Conservation (phyloP, 2,113 vertebrate genomes). For the Talpa occidentalis region DNA sequence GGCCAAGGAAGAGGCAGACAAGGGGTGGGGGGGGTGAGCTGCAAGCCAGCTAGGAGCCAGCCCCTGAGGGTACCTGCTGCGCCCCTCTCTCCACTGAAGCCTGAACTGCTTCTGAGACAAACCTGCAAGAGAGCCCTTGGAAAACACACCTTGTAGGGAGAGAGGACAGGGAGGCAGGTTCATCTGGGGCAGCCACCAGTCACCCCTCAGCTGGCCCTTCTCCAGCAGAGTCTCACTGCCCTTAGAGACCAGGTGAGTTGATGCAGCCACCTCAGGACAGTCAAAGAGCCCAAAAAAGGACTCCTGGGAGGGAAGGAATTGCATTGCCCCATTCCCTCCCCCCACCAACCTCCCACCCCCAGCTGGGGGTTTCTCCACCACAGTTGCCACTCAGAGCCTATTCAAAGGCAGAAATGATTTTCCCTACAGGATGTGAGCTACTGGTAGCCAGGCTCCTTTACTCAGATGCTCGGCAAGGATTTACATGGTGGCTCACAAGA, state of each 20-base stretch:
- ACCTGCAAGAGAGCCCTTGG: not conserved
- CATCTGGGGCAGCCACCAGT: not conserved
- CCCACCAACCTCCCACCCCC: too few relatives aligned
- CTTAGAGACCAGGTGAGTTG: not conserved
- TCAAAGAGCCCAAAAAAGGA: not conserved
- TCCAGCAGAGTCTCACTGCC: not conserved
- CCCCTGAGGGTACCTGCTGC: not conserved
- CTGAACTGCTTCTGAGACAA: not conserved
- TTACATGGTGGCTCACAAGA: too few relatives aligned
- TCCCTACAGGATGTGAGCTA: not conserved
- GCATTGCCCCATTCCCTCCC: not conserved
- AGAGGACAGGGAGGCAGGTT: not conserved
- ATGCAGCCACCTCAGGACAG: fast-evolving
- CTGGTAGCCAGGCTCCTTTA: not conserved
- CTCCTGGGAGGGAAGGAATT: not conserved
- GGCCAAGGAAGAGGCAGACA: not conserved
- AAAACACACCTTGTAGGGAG: too few relatives aligned
- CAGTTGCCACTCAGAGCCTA: not conserved
- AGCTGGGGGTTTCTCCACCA: not conserved
- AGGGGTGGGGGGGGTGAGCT: not conserved
- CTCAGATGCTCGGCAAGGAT: not conserved
- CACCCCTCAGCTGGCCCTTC: not conserved
- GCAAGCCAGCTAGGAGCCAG: not conserved
- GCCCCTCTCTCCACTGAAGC: not conserved
- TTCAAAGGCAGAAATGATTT: not conserved